Evolutionary conservation across 2,113 vertebrate species (phyloP).

Genomic region (Bothrops jararaca): DNA sequence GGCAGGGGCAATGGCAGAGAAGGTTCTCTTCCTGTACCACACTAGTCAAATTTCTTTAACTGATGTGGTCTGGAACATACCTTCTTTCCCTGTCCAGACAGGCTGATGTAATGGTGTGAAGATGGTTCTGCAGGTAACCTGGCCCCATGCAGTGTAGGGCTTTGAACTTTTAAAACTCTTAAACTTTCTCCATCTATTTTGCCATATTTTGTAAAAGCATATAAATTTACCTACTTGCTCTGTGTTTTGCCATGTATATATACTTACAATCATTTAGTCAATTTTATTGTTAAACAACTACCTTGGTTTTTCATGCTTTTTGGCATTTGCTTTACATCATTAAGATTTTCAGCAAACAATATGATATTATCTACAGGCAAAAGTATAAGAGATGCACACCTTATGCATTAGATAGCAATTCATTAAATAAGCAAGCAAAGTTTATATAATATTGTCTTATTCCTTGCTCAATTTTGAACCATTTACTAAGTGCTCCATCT

Average conservation of each 20-base stretch:
- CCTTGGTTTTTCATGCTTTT: background rate
- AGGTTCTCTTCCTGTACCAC: too few relatives aligned
- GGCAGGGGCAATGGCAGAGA: too few relatives aligned
- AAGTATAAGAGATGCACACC: background rate
- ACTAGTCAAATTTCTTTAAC: too few relatives aligned
- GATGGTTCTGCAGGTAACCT: too few relatives aligned
- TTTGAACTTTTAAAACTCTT: too few relatives aligned
- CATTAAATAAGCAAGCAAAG: background rate
- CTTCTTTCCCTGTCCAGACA: too few relatives aligned
- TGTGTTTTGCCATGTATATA: background rate
- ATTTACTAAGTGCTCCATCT: background rate
- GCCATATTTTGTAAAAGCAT: background rate
- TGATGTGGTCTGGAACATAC: too few relatives aligned
- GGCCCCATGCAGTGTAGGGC: too few relatives aligned
- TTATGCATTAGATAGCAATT: background rate
- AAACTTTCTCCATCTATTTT: background rate
- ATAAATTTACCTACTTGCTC: background rate
- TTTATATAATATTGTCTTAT: background rate
- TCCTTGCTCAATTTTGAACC: background rate
- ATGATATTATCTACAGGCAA: background rate
- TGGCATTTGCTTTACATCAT: background rate
- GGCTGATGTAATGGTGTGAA: too few relatives aligned
- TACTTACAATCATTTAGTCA: background rate
- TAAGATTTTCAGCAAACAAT: background rate
- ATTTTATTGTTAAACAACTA: background rate